phyloP scores from a whole-genome alignment of 2,113 vertebrate species.

The Clarias gariepinus region DNA sequence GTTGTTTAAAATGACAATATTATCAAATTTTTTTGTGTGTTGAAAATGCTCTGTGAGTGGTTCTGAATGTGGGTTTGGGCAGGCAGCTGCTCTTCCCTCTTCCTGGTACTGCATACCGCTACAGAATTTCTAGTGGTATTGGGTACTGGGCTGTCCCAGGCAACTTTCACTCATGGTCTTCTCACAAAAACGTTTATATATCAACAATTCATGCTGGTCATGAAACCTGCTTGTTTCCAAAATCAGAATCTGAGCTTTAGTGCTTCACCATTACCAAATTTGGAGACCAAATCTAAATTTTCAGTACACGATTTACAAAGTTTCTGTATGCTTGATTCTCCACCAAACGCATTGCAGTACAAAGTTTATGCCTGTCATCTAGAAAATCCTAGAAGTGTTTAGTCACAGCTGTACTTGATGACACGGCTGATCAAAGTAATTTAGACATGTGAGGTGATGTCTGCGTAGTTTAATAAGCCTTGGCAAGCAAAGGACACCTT shows the following conservation, averaged over 20 bases:
- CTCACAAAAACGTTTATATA: too few species aligned
- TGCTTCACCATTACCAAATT: neutral
- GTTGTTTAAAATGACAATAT: too few species aligned
- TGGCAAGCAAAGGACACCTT: constrained; percentile 68
- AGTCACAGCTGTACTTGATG: constrained; percentile 62
- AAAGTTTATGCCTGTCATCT: neutral
- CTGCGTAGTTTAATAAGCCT: constrained; percentile 65
- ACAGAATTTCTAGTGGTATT: too few species aligned
- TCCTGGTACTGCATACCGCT: too few species aligned
- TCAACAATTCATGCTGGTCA: neutral
- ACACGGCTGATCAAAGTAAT: constrained; percentile 66
- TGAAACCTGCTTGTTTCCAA: neutral
- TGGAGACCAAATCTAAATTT: neutral
- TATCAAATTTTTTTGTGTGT: too few species aligned
- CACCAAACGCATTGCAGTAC: too few species aligned
- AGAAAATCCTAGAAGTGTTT: constrained; percentile 41
- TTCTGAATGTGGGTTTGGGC: too few species aligned
- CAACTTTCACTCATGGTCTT: too few species aligned
- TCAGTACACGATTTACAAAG: neutral
- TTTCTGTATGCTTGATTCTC: neutral
- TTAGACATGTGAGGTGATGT: constrained; percentile 38
- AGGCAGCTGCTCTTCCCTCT: too few species aligned
- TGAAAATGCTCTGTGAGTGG: too few species aligned
- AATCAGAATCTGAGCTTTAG: neutral
- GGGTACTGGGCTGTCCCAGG: too few species aligned